phyloP scores from a whole-genome alignment of 2,888 invertebrate genomes.

The Epinotia demarniana region DNA sequence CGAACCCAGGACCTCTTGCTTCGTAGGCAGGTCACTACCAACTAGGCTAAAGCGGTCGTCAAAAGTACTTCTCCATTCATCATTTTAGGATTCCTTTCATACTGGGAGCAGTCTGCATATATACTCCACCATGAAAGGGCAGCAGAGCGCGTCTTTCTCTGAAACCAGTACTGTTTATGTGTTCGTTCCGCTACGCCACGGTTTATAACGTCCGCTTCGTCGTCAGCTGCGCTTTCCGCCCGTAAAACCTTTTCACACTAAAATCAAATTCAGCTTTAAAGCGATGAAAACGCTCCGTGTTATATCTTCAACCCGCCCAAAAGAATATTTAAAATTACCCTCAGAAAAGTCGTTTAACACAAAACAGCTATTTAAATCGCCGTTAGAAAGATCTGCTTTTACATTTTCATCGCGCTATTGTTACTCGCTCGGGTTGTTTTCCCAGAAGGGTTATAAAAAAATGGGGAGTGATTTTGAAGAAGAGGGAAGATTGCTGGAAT shows the following conservation, averaged over 20 bases:
- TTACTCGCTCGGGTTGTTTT: constrained; percentile 45
- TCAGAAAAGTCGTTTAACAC: constrained; percentile 39
- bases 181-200: constrained; percentile 65
- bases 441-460: constrained; percentile 59
- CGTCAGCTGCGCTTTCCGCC: constrained; percentile 59
- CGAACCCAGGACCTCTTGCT: no score
- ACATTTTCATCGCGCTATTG: constrained; percentile 47
- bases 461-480: constrained; percentile 66
- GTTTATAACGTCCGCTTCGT: constrained; percentile 74
- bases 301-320: constrained; percentile 41
- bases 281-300: constrained; percentile 61
- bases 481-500: constrained; percentile 59
- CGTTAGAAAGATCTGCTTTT: constrained; percentile 33
- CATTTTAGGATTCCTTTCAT: constrained; percentile 25
- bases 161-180: constrained; percentile 58
- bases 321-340: constrained; percentile 45
- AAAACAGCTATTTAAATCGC: constrained; percentile 36
- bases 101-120: constrained; percentile 3
- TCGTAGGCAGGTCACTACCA: no score
- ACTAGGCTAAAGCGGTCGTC: no score
- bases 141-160: constrained; percentile 2
- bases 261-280: constrained; percentile 66
- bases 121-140: constrained; percentile 18
- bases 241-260: constrained; percentile 68
- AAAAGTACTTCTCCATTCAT: constrained; percentile 5